phyloP scores from a whole-genome alignment of 2,797 vertebrate genomes.

The Protosalanx chinensis region DNA sequence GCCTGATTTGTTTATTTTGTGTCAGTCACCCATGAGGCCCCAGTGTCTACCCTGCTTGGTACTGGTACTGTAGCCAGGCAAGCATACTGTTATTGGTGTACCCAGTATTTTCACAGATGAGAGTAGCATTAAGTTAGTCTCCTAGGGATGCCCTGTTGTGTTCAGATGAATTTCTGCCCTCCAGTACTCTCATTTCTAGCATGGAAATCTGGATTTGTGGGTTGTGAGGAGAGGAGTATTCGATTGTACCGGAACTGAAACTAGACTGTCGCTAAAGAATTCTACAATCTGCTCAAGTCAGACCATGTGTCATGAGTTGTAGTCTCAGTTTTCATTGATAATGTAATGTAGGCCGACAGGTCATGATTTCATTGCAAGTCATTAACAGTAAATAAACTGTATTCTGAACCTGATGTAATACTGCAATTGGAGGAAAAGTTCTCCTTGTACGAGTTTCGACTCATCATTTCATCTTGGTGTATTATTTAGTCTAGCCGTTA shows the following conservation, averaged over 20 bases:
- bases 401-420: not conserved
- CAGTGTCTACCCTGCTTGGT: not conserved
- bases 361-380: not conserved
- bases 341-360: not conserved
- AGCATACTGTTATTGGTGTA: not conserved
- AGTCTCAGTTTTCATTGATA: not conserved
- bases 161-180: not conserved
- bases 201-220: not conserved
- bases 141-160: not conserved
- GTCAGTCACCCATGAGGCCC: not conserved
- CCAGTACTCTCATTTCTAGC: not conserved
- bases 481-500: too few species aligned
- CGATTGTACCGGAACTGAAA: not conserved
- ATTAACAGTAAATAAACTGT: not conserved
- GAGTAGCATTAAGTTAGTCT: not conserved
- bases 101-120: not conserved
- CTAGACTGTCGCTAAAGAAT: not conserved
- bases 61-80: not conserved
- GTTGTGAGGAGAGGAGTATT: not conserved
- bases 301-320: slow-evolving; percentile 26
- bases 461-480: too few species aligned
- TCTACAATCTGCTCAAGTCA: not conserved
- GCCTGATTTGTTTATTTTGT: too few species aligned
- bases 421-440: too few species aligned
- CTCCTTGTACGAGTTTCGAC: too few species aligned